These are phyloP conservation scores for Boulengeromyrus knoepffleri DNA, from an alignment of 2,113 vertebrate species.

Conservation along the genomic window DNA sequence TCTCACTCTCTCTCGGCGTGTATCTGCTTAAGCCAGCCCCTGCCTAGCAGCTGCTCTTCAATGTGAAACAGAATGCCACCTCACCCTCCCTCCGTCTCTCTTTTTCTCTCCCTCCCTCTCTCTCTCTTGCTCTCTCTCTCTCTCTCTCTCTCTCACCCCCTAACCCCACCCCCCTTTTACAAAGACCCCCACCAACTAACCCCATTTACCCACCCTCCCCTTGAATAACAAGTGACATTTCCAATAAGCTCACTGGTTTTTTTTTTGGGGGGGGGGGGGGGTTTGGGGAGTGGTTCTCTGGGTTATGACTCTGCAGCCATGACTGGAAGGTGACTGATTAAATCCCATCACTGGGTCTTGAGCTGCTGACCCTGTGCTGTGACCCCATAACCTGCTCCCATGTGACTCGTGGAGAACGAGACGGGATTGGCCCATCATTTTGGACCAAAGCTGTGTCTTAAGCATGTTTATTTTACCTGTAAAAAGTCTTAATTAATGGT, in stretches of 20 bases:
- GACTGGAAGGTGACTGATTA: too few relatives aligned
- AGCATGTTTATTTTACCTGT: neutral
- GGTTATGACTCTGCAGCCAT: too few relatives aligned
- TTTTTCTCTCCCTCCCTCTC: slow-evolving; percentile 23
- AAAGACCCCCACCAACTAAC: slow-evolving; percentile 52
- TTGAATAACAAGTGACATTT: slow-evolving; percentile 46
- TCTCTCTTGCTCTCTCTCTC: slow-evolving; percentile 9
- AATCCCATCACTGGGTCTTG: neutral
- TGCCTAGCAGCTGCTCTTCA: slow-evolving; percentile 55
- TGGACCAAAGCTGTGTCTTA: neutral
- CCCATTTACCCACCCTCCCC: slow-evolving; percentile 56
- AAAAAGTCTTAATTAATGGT: neutral
- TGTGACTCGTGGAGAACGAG: neutral
- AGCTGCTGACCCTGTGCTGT: neutral
- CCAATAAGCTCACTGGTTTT: slow-evolving; percentile 37
- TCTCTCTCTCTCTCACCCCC: neutral
- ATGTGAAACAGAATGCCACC: slow-evolving; percentile 61
- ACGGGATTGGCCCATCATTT: neutral
- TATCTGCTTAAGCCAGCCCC: slow-evolving; percentile 52
- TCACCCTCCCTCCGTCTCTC: slow-evolving; percentile 44
- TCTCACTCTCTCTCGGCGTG: slow-evolving; percentile 1
- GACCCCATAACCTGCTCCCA: neutral
- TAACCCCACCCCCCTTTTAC: slow-evolving; percentile 20
- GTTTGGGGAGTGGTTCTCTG: too few relatives aligned
- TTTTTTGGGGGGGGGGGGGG: too few relatives aligned